Evolutionary conservation across 1,140 invertebrate genomes (phyloP), one percentile per base, ranked within the genome.

Genomic region (Drosophila hydei): DNA sequence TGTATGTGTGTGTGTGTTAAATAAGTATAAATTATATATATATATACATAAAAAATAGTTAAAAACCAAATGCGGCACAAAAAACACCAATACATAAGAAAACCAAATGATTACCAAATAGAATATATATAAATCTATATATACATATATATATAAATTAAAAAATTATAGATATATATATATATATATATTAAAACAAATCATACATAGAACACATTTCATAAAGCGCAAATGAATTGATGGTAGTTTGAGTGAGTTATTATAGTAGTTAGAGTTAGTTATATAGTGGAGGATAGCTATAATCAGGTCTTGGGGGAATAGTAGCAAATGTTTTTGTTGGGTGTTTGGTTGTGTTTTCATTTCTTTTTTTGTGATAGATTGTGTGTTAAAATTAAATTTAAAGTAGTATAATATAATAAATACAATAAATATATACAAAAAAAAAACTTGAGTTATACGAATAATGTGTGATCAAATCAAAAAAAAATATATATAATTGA

Each of bases 391-490:
- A 80, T 68, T 75, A 80, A 67, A 62, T 55, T 36, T 61, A 63
- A 64, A 70, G 16, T 55, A 54, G 43, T 76, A 52, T 55, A 62
- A 48, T 63, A 73, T 69, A 68, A 73, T 73, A 61, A 68, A 50
- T 73, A 64, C 51, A 74, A 55, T 85, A 50, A 25, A 83, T 88
- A 81, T 81, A 80, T 78, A 88, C 78, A 87, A 70, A 81, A 72
- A 77, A 81, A 74, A 61, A 80, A 54, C 38, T 68, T 16, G 38
- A 42, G 72, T 80, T 71, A 71, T 83, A 84, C 79, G 76, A 83
- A 84, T 85, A 79, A 79, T 85, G 69, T 87, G 63, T 77, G 67
- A 75, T 63, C 63, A 75, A 60, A 75, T 72, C 30, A 60, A 50
- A 71, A 63, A 74, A 59, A 63, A 54, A 27, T 27, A 27, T 42